These are phyloP conservation scores for Gymnocheta viridis DNA, from an alignment of 2,888 invertebrate species.

Conservation along the genomic window DNA sequence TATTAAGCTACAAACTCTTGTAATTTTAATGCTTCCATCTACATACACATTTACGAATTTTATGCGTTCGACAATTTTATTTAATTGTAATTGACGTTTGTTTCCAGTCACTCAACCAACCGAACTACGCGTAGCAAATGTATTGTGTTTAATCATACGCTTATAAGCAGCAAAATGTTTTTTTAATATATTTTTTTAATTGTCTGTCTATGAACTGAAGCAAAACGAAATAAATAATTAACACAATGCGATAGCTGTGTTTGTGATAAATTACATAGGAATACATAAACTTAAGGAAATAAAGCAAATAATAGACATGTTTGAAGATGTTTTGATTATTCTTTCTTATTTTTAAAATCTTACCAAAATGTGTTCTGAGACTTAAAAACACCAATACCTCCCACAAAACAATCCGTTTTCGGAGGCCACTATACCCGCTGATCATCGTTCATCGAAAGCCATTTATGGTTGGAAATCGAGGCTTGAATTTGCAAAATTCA, in stretches of 20 bases:
- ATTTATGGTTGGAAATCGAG: no score
- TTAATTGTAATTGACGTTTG: not conserved
- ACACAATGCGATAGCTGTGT: not conserved
- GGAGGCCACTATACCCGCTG: no score
- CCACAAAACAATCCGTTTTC: no score
- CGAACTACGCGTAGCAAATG: not conserved
- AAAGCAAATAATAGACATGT: not conserved
- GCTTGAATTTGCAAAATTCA: no score
- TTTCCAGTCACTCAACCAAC: not conserved
- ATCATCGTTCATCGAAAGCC: no score
- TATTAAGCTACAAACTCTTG: slow-evolving; percentile 2
- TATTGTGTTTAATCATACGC: slow-evolving; percentile 4
- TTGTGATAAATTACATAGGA: not conserved
- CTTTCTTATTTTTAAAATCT: no score
- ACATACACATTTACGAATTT: slow-evolving; percentile 6
- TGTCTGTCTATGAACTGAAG: not conserved
- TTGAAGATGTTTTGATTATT: not conserved
- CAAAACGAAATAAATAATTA: slow-evolving; percentile 20
- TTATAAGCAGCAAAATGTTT: slow-evolving; percentile 19
- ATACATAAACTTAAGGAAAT: not conserved
- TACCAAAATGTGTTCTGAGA: no score
- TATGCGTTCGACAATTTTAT: slow-evolving; percentile 40
- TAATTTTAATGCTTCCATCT: slow-evolving; percentile 27
- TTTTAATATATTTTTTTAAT: not conserved
- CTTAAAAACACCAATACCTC: no score